Evolutionary conservation across 2,113 vertebrate genomes (phyloP).

Genomic region (Puffinus mauretanicus): DNA sequence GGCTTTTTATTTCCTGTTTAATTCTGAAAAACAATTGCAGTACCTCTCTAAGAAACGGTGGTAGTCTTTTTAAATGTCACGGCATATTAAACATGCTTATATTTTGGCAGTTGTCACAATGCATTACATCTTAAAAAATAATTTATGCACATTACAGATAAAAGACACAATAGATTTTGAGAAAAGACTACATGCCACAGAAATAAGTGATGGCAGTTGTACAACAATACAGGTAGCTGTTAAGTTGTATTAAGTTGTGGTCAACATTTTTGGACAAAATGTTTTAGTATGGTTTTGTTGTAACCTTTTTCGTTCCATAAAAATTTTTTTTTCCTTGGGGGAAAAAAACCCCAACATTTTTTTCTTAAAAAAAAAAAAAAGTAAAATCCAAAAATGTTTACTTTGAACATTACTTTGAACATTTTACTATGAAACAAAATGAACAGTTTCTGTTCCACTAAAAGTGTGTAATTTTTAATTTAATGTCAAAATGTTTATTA

Average conservation of each 20-base stretch:
- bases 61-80: neutral
- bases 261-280: neutral
- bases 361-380: neutral
- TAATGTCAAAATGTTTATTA: neutral
- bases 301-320: neutral
- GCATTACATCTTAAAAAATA: neutral
- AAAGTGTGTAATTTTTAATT: neutral
- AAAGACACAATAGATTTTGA: neutral
- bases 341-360: neutral
- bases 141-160: neutral
- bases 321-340: neutral
- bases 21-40: neutral
- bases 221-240: neutral
- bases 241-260: neutral
- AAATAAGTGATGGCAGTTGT: neutral
- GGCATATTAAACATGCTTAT: neutral
- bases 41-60: neutral
- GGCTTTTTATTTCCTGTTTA: conserved; percentile 47
- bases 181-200: neutral
- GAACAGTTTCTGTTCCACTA: neutral
- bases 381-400: neutral
- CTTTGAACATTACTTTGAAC: neutral
- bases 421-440: neutral
- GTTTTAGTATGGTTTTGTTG: neutral
- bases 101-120: neutral